Percentiles rank a stretch among this genome's conserved stretches.
These are phyloP conservation scores for Phaethornis superciliosus DNA, from an alignment of 2,113 vertebrate genomes.

Conservation along the genomic window DNA sequence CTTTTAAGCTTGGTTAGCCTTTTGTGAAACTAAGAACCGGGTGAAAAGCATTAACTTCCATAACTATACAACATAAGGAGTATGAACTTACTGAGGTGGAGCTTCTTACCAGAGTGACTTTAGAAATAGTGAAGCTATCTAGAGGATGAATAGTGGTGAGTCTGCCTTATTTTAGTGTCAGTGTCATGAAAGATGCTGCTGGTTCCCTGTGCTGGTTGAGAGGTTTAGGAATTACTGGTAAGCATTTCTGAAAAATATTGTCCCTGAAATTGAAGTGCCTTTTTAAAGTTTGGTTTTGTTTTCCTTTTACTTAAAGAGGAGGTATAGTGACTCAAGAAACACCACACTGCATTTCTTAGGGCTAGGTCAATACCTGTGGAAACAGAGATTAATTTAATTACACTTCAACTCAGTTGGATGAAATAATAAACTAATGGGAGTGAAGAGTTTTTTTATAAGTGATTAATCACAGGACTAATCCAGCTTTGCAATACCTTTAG, in stretches of 20 bases:
- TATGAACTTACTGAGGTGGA: background rate
- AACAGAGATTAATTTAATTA: background rate
- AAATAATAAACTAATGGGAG: background rate
- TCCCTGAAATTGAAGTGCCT: background rate
- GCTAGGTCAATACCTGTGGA: background rate
- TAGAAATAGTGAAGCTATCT: background rate
- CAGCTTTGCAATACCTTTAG: background rate
- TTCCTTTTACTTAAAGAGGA: background rate
- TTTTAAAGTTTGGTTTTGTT: background rate
- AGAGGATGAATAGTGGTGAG: background rate
- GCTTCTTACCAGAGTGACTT: background rate
- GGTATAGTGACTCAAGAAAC: background rate
- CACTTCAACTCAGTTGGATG: background rate
- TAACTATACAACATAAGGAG: background rate
- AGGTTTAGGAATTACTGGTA: background rate
- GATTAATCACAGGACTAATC: background rate
- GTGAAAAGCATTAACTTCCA: background rate
- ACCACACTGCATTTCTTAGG: background rate
- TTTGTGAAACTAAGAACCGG: background rate
- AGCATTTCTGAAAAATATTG: background rate
- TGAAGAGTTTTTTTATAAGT: background rate
- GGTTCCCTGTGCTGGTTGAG: background rate
- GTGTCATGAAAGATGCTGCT: background rate
- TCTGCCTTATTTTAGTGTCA: background rate
- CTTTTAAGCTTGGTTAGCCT: background rate